Percentiles rank a stretch among this genome's conserved stretches.
Evolutionary conservation across 37 sponge, comb jelly and placozoan species (phyloP).

Genomic region (Ianthella basta): DNA sequence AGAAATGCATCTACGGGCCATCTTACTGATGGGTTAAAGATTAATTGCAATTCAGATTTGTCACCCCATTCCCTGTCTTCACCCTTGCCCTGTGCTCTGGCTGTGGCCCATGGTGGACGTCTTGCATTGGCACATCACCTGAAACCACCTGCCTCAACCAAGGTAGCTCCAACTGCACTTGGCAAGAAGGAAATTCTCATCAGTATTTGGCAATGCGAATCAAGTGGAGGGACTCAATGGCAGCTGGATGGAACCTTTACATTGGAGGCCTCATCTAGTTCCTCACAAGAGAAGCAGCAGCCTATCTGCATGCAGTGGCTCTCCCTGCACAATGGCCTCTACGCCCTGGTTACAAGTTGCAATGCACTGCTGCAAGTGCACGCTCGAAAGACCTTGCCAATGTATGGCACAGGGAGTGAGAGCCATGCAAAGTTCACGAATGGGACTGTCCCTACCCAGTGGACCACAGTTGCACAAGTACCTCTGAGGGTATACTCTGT

Average conservation of each 20-base stretch:
- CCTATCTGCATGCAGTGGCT: slow-evolving; percentile 73
- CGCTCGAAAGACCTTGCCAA: neutral
- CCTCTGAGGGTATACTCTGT: neutral
- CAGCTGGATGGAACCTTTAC: slow-evolving; percentile 16
- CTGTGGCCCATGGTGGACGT: slow-evolving; percentile 64
- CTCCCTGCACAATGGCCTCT: slow-evolving; percentile 75
- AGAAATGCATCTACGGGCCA: neutral
- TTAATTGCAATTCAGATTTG: neutral
- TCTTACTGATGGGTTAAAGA: neutral
- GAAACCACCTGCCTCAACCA: neutral
- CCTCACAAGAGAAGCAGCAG: neutral
- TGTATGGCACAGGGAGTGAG: neutral
- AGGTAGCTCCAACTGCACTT: neutral
- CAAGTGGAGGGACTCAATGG: slow-evolving; percentile 81
- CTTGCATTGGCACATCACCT: slow-evolving; percentile 72
- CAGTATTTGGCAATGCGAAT: slow-evolving; percentile 86
- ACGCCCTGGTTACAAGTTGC: slow-evolving; percentile 67
- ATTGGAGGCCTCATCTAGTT: neutral
- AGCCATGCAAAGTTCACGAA: neutral
- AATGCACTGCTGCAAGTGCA: slow-evolving; percentile 1
- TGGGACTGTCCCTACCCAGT: neutral
- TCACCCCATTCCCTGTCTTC: slow-evolving; percentile 16
- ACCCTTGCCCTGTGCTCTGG: slow-evolving; percentile 44
- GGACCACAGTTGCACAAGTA: neutral
- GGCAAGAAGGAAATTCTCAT: slow-evolving; percentile 50